Evolutionary conservation across 2,797 vertebrate genomes (phyloP), one percentile per base, ranked within the genome.

Genomic region (Gadopsis bispinosus): DNA sequence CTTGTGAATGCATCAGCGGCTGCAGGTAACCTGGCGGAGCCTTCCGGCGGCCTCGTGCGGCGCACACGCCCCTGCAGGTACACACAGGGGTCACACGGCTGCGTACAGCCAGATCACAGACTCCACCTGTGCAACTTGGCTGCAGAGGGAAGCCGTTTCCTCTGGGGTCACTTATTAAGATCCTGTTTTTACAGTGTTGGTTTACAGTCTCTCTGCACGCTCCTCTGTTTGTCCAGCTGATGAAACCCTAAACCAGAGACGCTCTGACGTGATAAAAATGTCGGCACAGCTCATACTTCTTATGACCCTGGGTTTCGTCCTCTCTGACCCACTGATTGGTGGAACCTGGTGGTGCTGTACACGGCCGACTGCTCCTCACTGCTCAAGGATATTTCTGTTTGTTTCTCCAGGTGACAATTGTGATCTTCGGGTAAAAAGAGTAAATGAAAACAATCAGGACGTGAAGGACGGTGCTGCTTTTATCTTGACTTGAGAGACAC

Each of bases 11-110:
- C 75, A 66, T 19, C 33, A 35, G 33, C 41, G 80, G 82, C 73
- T 69, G 62, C 43, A 61, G 79, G 59, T 67, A 61, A 84, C 72
- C 60, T 56, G 47, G 54, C 26, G 56, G 31, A 59, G 70, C 68
- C 68, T 86, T 69, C 76, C 67, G 54, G 75, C 39, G 51, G 60
- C 69, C 84, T 83, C 78, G 59, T 70, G 67, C 67, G 45, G 76
- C 26, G 63, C 84, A 89, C 90, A 77, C n/a, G n/a, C 87, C 91
- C 85, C 79, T 84, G 69, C 81, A 82, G 89, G 90, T 84, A 89
- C 91, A 93, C 83, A 88, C 83, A 85, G 86, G 88, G 89, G 71
- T 86, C 83, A 88, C 33, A 41, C 13, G 16, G 41, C 63, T 47
- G 78, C 80, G 72, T 76, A 51, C 81, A 77, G 69, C 47, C 56